Conservation (phyloP, 2,113 vertebrate genomes). For the Vulpes lagopus region DNA sequence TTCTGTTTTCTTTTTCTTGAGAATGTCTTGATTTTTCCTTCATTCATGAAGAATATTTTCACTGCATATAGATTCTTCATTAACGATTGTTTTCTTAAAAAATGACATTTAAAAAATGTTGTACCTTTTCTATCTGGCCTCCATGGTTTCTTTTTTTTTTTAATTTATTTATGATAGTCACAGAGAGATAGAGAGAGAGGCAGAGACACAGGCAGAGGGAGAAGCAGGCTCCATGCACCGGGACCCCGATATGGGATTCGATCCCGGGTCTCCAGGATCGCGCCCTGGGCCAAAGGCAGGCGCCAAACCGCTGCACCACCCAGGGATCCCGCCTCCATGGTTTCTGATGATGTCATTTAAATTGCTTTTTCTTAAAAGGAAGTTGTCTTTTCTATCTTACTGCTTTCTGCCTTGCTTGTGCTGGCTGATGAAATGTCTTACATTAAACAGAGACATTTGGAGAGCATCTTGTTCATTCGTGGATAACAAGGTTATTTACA, state of each 20-base stretch:
- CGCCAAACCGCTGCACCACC: no score
- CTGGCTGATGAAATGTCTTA: background rate
- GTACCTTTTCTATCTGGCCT: background rate
- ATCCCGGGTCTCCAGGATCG: no score
- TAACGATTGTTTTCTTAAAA: background rate
- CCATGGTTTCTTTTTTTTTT: background rate
- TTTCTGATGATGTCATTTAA: background rate
- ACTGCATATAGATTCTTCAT: background rate
- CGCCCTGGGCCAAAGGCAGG: no score
- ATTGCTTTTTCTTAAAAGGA: background rate
- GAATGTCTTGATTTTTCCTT: background rate
- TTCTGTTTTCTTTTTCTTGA: conserved; percentile 2
- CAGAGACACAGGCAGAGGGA: no score
- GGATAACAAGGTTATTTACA: background rate
- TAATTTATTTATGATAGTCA: no score
- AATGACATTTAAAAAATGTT: background rate
- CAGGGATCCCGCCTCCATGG: background rate
- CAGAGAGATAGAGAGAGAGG: no score
- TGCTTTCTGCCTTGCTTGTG: background rate
- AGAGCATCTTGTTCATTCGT: background rate
- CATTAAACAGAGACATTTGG: background rate
- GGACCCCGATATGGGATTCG: no score
- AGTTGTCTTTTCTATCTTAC: background rate
- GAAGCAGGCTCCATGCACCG: no score
- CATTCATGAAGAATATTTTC: background rate